Percentiles rank a stretch among this genome's conserved stretches.
Evolutionary conservation across 2,113 vertebrate genomes (phyloP).

Genomic region (Herpailurus yagouaroundi): DNA sequence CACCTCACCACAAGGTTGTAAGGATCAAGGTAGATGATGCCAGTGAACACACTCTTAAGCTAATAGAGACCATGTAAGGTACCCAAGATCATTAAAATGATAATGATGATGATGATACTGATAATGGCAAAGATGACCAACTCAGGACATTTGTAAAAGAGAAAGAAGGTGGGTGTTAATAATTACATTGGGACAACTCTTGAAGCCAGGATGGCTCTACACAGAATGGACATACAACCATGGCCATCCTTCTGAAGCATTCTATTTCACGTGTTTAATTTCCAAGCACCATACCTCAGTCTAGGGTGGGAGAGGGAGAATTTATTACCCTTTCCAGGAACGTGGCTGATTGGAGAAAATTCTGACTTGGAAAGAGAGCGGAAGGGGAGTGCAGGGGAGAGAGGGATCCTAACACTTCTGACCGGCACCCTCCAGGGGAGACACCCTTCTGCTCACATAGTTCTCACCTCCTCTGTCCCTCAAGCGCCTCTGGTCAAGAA

Average conservation of each 20-base stretch:
- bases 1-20: fast-evolving
- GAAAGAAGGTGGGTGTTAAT: background rate
- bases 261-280: fast-evolving
- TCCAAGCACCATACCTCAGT: background rate
- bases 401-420: fast-evolving
- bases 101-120: background rate
- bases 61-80: background rate
- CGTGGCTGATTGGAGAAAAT: background rate
- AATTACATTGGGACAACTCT: background rate
- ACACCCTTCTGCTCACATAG: background rate
- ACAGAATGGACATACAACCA: background rate
- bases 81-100: background rate
- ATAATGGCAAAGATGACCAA: background rate
- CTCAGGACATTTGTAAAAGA: background rate
- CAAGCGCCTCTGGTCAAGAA: background rate
- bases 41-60: background rate
- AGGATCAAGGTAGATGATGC: background rate
- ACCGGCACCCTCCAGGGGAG: background rate
- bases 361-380: background rate
- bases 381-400: too few relatives aligned
- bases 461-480: fast-evolving
- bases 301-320: background rate
- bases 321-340: background rate
- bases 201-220: background rate
- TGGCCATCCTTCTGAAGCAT: background rate